Evolutionary conservation across 2,797 vertebrate species (phyloP).

Genomic region (Brotogeris chrysoptera): DNA sequence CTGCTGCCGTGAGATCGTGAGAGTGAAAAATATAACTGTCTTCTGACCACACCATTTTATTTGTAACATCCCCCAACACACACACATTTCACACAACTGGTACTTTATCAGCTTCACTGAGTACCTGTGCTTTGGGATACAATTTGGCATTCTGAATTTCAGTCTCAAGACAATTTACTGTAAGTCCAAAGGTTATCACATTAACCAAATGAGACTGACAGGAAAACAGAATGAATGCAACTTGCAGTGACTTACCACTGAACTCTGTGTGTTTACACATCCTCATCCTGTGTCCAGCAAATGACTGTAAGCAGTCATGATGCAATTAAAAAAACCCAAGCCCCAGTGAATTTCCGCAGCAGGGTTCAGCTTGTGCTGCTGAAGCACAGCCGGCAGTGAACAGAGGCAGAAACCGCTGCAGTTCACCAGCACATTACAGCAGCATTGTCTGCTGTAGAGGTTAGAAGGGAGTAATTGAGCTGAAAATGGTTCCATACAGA

Average conservation of each 20-base stretch:
- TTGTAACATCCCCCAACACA: background rate
- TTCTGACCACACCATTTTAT: background rate
- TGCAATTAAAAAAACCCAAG: background rate
- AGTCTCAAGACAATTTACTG: background rate
- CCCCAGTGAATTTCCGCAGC: background rate
- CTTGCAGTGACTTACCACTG: background rate
- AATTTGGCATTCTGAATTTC: background rate
- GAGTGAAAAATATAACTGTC: background rate
- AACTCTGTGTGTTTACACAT: background rate
- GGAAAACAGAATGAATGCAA: background rate
- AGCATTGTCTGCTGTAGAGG: background rate
- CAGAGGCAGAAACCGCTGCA: background rate
- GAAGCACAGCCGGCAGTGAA: background rate
- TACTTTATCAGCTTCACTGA: background rate
- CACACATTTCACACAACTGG: background rate
- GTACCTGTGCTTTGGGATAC: background rate
- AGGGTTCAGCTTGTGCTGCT: background rate
- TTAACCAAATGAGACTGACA: background rate
- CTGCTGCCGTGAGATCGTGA: background rate
- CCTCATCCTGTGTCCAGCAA: background rate
- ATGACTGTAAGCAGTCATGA: background rate
- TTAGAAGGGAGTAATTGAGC: background rate
- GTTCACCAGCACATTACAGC: background rate
- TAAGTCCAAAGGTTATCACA: background rate
- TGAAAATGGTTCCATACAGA: background rate